phyloP scores from a whole-genome alignment of 2,113 vertebrate genomes.

The Coptodon rendalli region DNA sequence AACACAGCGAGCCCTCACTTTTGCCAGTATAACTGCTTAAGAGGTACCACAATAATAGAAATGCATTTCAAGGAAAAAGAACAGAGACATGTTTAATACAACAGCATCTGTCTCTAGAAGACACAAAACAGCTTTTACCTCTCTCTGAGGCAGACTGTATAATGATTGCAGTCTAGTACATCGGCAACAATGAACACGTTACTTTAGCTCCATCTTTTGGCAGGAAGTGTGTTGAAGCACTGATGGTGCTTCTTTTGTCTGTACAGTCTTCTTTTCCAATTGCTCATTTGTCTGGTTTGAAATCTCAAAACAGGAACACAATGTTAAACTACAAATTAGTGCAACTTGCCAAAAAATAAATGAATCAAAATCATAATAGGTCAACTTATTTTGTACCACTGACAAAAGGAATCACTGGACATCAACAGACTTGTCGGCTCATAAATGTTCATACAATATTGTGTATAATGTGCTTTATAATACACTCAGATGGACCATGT shows the following conservation, averaged over 20 bases:
- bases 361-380: neutral
- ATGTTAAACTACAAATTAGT: neutral
- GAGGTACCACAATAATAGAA: neutral
- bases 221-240: neutral
- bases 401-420: neutral
- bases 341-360: neutral
- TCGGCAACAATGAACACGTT: neutral
- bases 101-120: neutral
- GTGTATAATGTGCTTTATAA: neutral
- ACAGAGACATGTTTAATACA: neutral
- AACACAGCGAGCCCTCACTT: fast-evolving
- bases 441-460: neutral
- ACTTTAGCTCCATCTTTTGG: slow-evolving; percentile 36
- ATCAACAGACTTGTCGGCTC: neutral
- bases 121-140: neutral
- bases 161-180: neutral
- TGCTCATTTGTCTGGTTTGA: neutral
- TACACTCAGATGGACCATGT: neutral
- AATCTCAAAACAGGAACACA: neutral
- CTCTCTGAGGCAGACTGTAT: neutral
- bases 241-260: neutral
- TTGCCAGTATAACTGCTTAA: neutral
- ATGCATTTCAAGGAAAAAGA: neutral
- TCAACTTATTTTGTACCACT: neutral
- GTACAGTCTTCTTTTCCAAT: neutral